A percentile compares a stretch with the other conserved stretches of the same genome.
These are phyloP conservation scores for Zenarchopterus dispar DNA, from an alignment of 2,797 vertebrate genomes.

Conservation along the genomic window DNA sequence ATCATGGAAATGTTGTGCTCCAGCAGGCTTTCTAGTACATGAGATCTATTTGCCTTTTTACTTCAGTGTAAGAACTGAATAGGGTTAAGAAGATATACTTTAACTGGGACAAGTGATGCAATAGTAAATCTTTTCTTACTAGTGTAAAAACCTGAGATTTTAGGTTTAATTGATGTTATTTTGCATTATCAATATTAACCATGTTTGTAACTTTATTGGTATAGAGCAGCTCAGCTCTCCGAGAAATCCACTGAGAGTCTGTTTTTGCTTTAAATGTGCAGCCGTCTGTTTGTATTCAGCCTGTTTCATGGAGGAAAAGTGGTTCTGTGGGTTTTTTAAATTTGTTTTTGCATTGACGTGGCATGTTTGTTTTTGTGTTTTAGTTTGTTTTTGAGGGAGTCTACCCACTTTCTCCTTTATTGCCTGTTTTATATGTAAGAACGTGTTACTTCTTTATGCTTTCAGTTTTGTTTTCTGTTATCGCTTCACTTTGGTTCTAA, in stretches of 20 bases:
- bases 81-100: slow-evolving; percentile 23
- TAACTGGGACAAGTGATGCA: slow-evolving; percentile 10
- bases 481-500: no score
- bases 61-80: slow-evolving; percentile 6
- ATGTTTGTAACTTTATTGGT: no score
- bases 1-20: no score
- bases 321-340: no score
- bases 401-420: no score
- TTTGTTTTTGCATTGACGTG: no score
- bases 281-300: slow-evolving; percentile 14
- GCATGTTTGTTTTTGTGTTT: no score
- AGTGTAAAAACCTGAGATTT: background rate
- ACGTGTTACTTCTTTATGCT: no score
- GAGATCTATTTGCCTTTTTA: slow-evolving; percentile 39
- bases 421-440: no score
- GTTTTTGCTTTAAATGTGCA: background rate
- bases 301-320: background rate
- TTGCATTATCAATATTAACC: slow-evolving; percentile 2
- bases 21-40: slow-evolving; percentile 12
- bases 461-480: no score
- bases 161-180: slow-evolving; percentile 1
- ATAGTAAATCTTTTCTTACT: background rate
- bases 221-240: background rate
- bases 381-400: no score
- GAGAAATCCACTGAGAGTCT: background rate